Percentiles rank a stretch among this genome's conserved stretches.
These are phyloP conservation scores for Siniperca knerii DNA, from an alignment of 2,113 vertebrate species.

Conservation along the genomic window DNA sequence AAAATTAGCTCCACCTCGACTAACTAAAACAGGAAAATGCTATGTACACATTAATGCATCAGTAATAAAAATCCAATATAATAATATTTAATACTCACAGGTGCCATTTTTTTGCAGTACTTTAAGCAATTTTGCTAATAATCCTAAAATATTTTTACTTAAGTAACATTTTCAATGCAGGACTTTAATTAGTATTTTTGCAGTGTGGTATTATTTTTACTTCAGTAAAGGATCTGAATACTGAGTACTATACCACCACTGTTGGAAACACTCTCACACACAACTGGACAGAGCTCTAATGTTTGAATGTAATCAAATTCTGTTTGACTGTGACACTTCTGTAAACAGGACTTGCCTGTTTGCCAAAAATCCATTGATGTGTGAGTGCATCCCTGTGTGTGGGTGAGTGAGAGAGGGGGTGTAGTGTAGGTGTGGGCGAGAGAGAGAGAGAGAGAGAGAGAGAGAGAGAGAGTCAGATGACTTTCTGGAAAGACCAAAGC, in stretches of 20 bases:
- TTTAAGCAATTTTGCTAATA: neutral
- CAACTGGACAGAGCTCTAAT: neutral
- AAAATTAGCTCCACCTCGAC: neutral
- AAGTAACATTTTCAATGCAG: neutral
- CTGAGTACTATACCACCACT: neutral
- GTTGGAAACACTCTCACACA: neutral
- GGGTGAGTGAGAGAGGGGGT: neutral
- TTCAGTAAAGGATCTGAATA: neutral
- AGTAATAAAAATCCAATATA: neutral
- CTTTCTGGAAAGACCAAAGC: slow-evolving; percentile 27
- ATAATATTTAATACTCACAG: neutral
- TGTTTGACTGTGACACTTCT: neutral
- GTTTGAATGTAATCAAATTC: neutral
- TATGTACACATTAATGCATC: neutral
- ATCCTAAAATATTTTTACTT: neutral
- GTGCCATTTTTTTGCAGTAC: neutral
- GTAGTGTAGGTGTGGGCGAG: neutral
- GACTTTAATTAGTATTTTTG: neutral
- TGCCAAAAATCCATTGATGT: neutral
- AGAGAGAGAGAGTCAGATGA: slow-evolving; percentile 36
- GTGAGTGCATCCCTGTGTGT: neutral
- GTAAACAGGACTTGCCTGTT: slow-evolving; percentile 22
- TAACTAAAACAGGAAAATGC: neutral
- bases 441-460: neutral
- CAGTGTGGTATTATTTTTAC: neutral